Base-by-base conservation (phyloP, 1,140 invertebrate genomes). In the Drosophila lacertosa region DNA sequence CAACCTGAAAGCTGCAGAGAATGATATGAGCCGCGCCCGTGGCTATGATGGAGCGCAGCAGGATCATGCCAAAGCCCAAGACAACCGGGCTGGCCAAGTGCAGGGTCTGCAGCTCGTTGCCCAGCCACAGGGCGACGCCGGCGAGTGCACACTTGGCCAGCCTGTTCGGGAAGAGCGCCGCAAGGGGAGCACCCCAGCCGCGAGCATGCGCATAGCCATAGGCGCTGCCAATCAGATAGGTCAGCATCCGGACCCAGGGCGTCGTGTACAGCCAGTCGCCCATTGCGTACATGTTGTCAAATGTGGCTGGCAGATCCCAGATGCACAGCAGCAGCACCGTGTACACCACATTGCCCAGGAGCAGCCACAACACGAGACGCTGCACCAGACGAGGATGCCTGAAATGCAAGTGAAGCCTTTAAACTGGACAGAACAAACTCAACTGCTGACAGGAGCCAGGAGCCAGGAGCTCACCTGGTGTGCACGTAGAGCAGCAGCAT, bases 401-500 rank as follows among this genome's bases (percentile, higher is more conserved):
- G 2, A 0, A 5, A 1, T 7, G 15, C 9, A 13, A 16, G 9
- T 15, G 5, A 45, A 11, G 20, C 2, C 0, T n/a, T n/a, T 7
- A 6, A 29, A 9, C 26, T 29, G 26, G 6, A 9, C 0, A 29
- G 9, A 7, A 29, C 26, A n/a, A 26, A 26, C 24, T 18, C 6
- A 13, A 33, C 9, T n/a, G n/a, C 4, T n/a, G 9, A 1, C 4
- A 4, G 10, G 4, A 9, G 24, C 42, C 4, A n/a, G n/a, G n/a
- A n/a, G n/a, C n/a, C 4, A 4, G 10, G 4, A 9, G 24, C 42
- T 4, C 24, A 93, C 93, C 90, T 84, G 6, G 90, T 90, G n/a
- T 93, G 93, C 4, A 92, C 45, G 16, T 93, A 91, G n/a, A 94
- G 77, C 3, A 94, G 51, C 32, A 92, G 57, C 0, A 83, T 72